Evolutionary conservation across 1,140 invertebrate species (phyloP), one percentile per base, ranked within the genome.

Genomic region (Orussus abietinus): DNA sequence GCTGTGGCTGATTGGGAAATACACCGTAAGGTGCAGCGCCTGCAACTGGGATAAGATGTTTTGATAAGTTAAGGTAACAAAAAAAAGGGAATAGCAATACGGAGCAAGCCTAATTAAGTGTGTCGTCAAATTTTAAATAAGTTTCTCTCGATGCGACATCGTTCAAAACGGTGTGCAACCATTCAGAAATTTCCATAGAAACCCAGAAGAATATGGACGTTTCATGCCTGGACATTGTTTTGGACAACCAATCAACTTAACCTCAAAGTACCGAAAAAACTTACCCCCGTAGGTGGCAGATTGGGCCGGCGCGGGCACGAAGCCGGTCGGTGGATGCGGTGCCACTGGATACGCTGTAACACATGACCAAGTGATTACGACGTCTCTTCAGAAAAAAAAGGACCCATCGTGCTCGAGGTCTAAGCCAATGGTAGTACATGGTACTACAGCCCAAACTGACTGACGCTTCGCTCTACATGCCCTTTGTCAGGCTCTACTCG

Each of bases 21-120:
- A 81, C 74, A 35, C 80, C 79, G 63, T 82, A 83, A 25, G 80
- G 80, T 11, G 75, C 66, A n/a, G 79, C 79, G 34, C 79, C 78
- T 44, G 79, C 77, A 66, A 82, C 79, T 80, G 53, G 32, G 40
- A 26, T 38, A n/a, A n/a, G n/a, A n/a, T n/a, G n/a, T n/a, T n/a
- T n/a, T n/a, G n/a, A n/a, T n/a, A n/a, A n/a, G n/a, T n/a, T n/a
- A n/a, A n/a, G n/a, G n/a, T n/a, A n/a, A n/a, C n/a, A n/a, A n/a
- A n/a, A n/a, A n/a, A n/a, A n/a, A n/a, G n/a, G n/a, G n/a, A n/a
- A n/a, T n/a, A n/a, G n/a, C n/a, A n/a, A n/a, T n/a, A n/a, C n/a
- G n/a, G n/a, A n/a, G n/a, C n/a, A n/a, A n/a, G n/a, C n/a, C n/a
- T n/a, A n/a, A n/a, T n/a, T n/a, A n/a, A n/a, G n/a, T n/a, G n/a